These are phyloP conservation scores for Thunnus maccoyii DNA, from an alignment of 2,113 vertebrate species.

Conservation along the genomic window DNA sequence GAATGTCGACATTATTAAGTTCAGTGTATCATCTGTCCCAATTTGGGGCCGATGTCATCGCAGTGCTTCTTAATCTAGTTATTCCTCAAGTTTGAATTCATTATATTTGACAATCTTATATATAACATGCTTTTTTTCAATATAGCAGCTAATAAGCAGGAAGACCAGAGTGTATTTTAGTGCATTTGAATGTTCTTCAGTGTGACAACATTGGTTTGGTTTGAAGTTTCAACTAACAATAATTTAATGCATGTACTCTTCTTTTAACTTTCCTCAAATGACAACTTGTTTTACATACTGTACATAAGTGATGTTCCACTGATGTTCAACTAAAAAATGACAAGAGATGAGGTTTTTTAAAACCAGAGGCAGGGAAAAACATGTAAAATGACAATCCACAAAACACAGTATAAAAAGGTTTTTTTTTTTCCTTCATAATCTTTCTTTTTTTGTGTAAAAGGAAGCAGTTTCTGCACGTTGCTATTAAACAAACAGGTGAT, in stretches of 20 bases:
- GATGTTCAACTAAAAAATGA: constrained; percentile 26
- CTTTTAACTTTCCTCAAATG: constrained; percentile 22
- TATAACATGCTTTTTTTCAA: constrained; percentile 48
- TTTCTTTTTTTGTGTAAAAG: constrained; percentile 50
- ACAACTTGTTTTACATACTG: constrained; percentile 34
- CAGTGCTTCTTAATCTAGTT: constrained; percentile 23
- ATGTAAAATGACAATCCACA: constrained; percentile 61
- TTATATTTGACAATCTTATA: constrained; percentile 17
- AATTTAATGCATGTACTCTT: constrained; percentile 28
- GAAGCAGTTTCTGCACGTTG: constrained; percentile 1
- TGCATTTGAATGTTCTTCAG: constrained; percentile 62
- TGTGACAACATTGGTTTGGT: constrained; percentile 44
- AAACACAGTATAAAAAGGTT: constrained; percentile 59
- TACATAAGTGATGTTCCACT: constrained; percentile 38
- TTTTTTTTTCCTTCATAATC: constrained; percentile 13
- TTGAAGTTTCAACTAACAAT: constrained; percentile 45
- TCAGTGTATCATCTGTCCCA: background rate
- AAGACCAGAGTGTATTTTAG: constrained; percentile 59
- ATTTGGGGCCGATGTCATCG: background rate
- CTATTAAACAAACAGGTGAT: constrained; percentile 30
- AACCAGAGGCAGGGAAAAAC: constrained; percentile 34
- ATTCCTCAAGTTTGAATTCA: constrained; percentile 7
- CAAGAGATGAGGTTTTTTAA: constrained; percentile 22
- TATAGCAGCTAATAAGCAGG: constrained; percentile 63
- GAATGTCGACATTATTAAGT: background rate